Percentiles rank a stretch among this genome's conserved stretches.
phyloP scores from a whole-genome alignment of 1,140 invertebrate species.

The Drosophila serrata region DNA sequence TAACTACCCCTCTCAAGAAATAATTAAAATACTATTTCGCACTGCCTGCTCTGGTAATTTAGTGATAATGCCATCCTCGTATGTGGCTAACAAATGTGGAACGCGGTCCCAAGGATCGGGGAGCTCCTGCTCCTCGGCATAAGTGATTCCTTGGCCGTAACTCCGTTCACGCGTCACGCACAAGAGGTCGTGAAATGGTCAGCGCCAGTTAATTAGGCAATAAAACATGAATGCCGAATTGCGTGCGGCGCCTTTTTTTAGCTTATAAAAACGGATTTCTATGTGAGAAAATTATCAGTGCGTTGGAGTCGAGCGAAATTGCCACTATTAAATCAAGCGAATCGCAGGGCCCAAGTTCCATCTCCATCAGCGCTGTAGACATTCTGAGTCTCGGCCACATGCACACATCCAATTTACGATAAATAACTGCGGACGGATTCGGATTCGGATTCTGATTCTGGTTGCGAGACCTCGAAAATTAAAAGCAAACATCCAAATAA shows the following conservation, averaged over 20 bases:
- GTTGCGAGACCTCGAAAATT: slow-evolving; percentile 64
- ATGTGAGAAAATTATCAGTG: slow-evolving; percentile 85
- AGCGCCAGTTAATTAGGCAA: slow-evolving; percentile 67
- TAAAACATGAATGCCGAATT: slow-evolving; percentile 82
- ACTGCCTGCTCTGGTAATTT: slow-evolving; percentile 18
- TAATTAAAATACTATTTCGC: slow-evolving; percentile 40
- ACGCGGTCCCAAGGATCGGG: not conserved
- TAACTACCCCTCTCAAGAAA: not conserved
- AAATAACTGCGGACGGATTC: slow-evolving; percentile 42
- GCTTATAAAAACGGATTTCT: slow-evolving; percentile 67
- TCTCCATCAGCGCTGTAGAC: slow-evolving; percentile 37
- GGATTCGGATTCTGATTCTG: slow-evolving; percentile 52
- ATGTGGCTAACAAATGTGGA: slow-evolving; percentile 8
- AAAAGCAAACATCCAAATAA: slow-evolving; percentile 74
- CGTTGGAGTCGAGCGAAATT: slow-evolving; percentile 84
- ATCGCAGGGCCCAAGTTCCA: slow-evolving; percentile 54
- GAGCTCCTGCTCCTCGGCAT: slow-evolving; percentile 14
- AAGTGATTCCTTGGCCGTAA: slow-evolving; percentile 48
- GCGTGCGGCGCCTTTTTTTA: slow-evolving; percentile 81
- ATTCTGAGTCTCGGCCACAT: slow-evolving; percentile 20
- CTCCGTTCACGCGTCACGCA: slow-evolving; percentile 52
- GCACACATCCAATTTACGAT: slow-evolving; percentile 43
- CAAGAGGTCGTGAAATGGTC: slow-evolving; percentile 53
- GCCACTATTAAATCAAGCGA: slow-evolving; percentile 76
- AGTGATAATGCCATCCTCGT: slow-evolving; percentile 30